Percentiles rank a stretch among this genome's conserved stretches.
phyloP scores from a whole-genome alignment of 2,888 invertebrate genomes.

The Ornithoptera alexandrae region DNA sequence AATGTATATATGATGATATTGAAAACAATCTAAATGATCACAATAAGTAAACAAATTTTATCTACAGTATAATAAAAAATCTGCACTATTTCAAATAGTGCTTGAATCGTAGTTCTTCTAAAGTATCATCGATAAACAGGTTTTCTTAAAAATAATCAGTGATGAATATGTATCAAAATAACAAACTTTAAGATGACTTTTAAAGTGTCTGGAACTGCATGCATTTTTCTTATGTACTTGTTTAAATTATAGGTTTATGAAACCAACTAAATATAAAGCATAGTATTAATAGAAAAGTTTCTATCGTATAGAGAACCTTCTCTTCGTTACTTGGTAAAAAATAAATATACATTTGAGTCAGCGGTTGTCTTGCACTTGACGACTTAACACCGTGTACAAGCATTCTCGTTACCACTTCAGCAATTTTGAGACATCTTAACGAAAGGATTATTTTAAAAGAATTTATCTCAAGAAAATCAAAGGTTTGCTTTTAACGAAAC shows the following conservation, averaged over 20 bases:
- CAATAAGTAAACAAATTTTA: background rate
- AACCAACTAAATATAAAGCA: too few species aligned
- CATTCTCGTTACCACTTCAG: background rate
- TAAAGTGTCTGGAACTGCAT: too few species aligned
- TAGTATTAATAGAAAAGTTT: too few species aligned
- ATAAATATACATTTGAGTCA: background rate
- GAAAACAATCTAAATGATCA: background rate
- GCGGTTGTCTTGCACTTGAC: conserved; percentile 5
- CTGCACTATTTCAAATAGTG: background rate
- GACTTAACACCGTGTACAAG: background rate
- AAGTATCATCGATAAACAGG: too few species aligned
- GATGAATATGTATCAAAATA: too few species aligned
- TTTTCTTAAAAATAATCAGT: too few species aligned
- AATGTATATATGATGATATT: background rate
- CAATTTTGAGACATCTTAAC: background rate
- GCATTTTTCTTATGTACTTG: too few species aligned
- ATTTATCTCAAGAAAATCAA: background rate
- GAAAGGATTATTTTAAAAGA: background rate
- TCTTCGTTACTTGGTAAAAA: background rate
- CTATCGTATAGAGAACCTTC: background rate
- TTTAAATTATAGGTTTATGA: too few species aligned
- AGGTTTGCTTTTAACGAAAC: background rate
- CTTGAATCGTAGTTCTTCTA: background rate
- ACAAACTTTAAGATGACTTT: too few species aligned
- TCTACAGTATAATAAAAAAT: background rate